phyloP scores from a whole-genome alignment of 2,888 invertebrate genomes.

The Coenonympha arcania region DNA sequence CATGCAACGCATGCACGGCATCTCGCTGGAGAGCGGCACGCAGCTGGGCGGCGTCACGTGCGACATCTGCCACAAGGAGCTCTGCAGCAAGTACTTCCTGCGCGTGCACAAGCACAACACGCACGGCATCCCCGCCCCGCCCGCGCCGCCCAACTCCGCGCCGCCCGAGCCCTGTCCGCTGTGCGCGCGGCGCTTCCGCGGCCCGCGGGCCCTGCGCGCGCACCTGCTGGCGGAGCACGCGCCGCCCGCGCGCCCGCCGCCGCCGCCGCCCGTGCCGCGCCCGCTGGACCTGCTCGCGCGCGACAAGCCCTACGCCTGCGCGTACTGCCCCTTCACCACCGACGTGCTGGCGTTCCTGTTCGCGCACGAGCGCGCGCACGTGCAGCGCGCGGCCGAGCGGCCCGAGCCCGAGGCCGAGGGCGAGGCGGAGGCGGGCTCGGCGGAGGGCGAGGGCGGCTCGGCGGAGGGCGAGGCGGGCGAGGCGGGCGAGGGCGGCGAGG shows the following conservation, averaged over 20 bases:
- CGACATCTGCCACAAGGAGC: conserved; percentile 97
- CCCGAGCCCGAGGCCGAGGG: neutral
- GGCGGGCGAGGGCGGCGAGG: conserved; percentile 40
- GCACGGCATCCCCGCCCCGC: conserved; percentile 94
- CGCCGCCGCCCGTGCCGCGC: conserved; percentile 57
- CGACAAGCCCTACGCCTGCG: conserved; percentile 88
- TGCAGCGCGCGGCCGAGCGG: conserved; percentile 41
- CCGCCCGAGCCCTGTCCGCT: conserved; percentile 79
- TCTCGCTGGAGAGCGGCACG: conserved; percentile 92
- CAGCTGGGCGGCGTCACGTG: conserved; percentile 95
- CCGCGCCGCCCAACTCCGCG: conserved; percentile 71
- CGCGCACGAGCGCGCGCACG: conserved; percentile 92
- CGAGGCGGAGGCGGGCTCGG: conserved; percentile 26
- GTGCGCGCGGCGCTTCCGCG: conserved; percentile 89
- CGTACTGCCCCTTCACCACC: conserved; percentile 91
- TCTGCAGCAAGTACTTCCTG: conserved; percentile 98
- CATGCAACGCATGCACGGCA: conserved; percentile 98
- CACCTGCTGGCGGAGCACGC: conserved; percentile 92
- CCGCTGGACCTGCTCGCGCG: conserved; percentile 73
- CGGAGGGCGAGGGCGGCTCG: conserved; percentile 33
- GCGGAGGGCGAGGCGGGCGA: conserved; percentile 36
- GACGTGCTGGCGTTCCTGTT: conserved; percentile 91
- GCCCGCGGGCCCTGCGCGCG: conserved; percentile 89
- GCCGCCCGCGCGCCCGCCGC: conserved; percentile 66
- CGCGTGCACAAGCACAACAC: conserved; percentile 98